These are phyloP conservation scores for Scaptomyza reducta DNA, from an alignment of 2,888 invertebrate species.

Conservation along the genomic window DNA sequence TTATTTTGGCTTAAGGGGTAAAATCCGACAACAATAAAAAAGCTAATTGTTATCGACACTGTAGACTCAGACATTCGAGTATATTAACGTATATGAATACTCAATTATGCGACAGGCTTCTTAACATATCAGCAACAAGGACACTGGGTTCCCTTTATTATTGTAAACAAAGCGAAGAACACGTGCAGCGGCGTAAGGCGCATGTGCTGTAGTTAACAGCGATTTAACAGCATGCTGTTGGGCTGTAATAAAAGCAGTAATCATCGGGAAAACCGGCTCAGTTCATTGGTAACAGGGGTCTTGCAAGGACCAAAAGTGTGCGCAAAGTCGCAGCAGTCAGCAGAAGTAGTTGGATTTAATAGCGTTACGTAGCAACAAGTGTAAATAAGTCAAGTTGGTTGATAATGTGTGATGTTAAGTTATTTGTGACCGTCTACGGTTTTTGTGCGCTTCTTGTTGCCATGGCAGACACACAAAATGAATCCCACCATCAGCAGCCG, in stretches of 20 bases:
- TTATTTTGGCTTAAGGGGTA: neutral
- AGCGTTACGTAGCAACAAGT: constrained; percentile 61
- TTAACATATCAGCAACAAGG: neutral
- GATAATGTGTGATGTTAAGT: constrained; percentile 16
- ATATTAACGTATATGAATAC: neutral
- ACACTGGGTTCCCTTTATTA: constrained; percentile 2
- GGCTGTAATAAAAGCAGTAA: constrained; percentile 28
- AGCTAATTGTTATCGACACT: constrained; percentile 1
- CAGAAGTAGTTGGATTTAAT: neutral
- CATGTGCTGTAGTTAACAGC: constrained; percentile 51
- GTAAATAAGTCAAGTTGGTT: constrained; percentile 6
- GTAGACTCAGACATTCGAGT: neutral
- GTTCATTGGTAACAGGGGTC: constrained; percentile 42
- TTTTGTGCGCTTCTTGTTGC: constrained; percentile 18
- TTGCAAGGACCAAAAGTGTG: constrained; percentile 21
- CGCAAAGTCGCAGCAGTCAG: neutral
- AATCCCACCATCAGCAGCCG: constrained; percentile 19
- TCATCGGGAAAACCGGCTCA: constrained; percentile 19
- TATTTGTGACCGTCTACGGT: constrained; percentile 10
- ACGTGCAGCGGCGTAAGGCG: constrained; percentile 45
- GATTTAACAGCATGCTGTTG: constrained; percentile 36
- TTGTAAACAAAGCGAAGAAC: constrained; percentile 44
- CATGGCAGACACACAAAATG: constrained; percentile 35
- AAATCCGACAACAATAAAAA: neutral
- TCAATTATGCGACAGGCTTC: constrained; percentile 14